Conservation (phyloP, 2,888 invertebrate species). For the Morinoia aosen region DNA sequence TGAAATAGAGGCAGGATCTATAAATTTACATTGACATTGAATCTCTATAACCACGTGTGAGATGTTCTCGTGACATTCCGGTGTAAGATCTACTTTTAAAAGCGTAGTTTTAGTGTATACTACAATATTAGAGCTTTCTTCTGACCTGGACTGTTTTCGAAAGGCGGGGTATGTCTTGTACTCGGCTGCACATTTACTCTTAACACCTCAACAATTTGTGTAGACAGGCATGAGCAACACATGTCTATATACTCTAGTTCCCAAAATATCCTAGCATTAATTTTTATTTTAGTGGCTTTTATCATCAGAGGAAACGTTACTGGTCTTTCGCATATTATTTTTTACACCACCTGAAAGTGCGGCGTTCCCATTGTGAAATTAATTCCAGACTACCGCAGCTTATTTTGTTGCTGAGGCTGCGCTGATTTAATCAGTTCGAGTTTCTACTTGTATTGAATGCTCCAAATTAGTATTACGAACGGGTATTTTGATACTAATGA, state of each 20-base stretch:
- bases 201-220: neutral
- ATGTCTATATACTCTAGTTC: neutral
- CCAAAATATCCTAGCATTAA: neutral
- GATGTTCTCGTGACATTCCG: neutral
- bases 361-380: neutral
- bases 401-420: neutral
- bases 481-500: neutral
- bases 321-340: neutral
- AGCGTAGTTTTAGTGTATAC: neutral
- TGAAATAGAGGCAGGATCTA: neutral
- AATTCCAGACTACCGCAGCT: neutral
- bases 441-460: neutral
- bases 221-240: too few relatives aligned
- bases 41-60: neutral
- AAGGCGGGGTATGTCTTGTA: neutral
- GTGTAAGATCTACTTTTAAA: neutral
- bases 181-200: neutral
- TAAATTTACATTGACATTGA: neutral
- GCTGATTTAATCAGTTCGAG: neutral
- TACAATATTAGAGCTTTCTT: neutral
- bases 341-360: neutral
- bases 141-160: neutral
- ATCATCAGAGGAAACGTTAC: neutral
- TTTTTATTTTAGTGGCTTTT: neutral
- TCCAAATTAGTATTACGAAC: neutral